phyloP scores from a whole-genome alignment of 2,797 vertebrate genomes.

The Microcaecilia unicolor region DNA sequence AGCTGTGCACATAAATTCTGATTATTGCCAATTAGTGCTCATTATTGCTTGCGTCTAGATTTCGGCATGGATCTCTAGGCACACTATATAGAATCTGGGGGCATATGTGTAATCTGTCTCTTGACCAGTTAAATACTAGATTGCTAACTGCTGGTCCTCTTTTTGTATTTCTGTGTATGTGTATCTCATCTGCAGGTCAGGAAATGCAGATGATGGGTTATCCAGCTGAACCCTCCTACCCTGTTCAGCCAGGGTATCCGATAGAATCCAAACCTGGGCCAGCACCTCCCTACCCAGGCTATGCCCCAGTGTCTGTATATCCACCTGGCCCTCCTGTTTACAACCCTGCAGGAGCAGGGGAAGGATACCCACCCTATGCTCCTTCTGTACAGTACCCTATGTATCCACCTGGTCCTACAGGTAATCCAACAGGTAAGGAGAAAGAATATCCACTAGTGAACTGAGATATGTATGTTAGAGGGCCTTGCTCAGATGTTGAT shows the following conservation, averaged over 20 bases:
- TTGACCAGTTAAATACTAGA: too few species aligned
- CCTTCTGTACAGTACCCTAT: slow-evolving; percentile 34
- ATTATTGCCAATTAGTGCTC: too few species aligned
- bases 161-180: background rate
- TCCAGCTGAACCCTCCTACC: slow-evolving; percentile 68
- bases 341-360: too few species aligned
- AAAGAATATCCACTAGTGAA: too few species aligned
- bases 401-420: slow-evolving; percentile 30
- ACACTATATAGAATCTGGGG: too few species aligned
- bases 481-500: too few species aligned
- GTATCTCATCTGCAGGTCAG: slow-evolving; percentile 21
- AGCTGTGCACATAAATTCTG: too few species aligned
- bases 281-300: slow-evolving; percentile 43
- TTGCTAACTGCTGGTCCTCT: too few species aligned
- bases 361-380: slow-evolving; percentile 20
- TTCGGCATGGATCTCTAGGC: too few species aligned
- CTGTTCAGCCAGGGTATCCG: slow-evolving; percentile 49
- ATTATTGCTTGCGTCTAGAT: too few species aligned
- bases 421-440: slow-evolving; percentile 40
- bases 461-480: too few species aligned
- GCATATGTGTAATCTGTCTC: too few species aligned
- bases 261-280: slow-evolving; percentile 67
- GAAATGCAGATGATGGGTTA: slow-evolving; percentile 73
- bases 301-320: slow-evolving; percentile 48
- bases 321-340: slow-evolving; percentile 18